phyloP scores from a whole-genome alignment of 2,888 invertebrate species.

The Operophtera brumata region DNA sequence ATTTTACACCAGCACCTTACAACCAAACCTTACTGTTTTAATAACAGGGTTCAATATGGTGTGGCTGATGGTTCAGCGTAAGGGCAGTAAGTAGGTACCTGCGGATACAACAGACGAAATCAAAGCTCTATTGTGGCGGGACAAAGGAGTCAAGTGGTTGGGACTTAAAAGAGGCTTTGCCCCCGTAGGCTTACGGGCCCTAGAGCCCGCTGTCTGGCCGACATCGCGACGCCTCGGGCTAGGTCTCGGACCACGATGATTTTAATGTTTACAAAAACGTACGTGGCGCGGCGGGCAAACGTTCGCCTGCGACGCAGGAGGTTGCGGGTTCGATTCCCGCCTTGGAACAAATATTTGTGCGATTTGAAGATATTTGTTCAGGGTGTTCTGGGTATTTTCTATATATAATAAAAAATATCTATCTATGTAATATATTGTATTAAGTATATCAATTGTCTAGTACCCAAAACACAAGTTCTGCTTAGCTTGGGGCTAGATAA shows the following conservation, averaged over 20 bases:
- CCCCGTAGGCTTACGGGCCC: conserved; percentile 1
- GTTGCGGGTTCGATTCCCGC: too few relatives aligned
- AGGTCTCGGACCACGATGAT: not conserved
- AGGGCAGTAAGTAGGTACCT: conserved; percentile 44
- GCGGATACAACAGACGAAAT: conserved; percentile 59
- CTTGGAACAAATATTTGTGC: too few relatives aligned
- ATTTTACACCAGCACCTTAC: too few relatives aligned
- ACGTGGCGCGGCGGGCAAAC: too few relatives aligned
- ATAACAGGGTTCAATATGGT: conserved; percentile 2
- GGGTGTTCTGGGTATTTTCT: too few relatives aligned
- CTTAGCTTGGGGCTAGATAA: too few relatives aligned
- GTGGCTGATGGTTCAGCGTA: not conserved
- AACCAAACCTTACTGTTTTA: not conserved
- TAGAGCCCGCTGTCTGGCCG: not conserved
- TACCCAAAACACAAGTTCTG: too few relatives aligned
- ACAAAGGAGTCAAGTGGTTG: conserved; percentile 67
- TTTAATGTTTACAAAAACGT: not conserved
- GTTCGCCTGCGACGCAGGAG: too few relatives aligned
- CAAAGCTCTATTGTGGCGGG: conserved; percentile 57
- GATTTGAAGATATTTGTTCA: too few relatives aligned
- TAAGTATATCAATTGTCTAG: too few relatives aligned
- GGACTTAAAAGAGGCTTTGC: conserved; percentile 40
- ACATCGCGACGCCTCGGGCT: not conserved
- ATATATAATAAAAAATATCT: too few relatives aligned
- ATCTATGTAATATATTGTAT: too few relatives aligned